phyloP scores from a whole-genome alignment of 1,140 invertebrate genomes.

The Sitophilus oryzae region DNA sequence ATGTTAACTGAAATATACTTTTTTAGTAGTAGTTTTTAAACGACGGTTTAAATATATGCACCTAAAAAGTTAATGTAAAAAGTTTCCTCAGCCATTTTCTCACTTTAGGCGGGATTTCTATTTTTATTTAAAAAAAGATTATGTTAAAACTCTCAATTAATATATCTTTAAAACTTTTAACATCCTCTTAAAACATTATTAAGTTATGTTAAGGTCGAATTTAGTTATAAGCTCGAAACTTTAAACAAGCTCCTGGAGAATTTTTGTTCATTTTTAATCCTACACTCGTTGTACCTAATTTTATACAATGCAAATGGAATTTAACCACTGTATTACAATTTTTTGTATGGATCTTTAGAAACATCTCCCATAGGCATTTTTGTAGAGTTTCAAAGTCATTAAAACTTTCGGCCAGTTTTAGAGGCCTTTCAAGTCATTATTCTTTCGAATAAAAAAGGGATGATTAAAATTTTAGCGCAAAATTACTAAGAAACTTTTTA shows the following conservation, averaged over 20 bases:
- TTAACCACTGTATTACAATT: background rate
- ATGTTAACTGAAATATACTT: too few species aligned
- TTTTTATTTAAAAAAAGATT: background rate
- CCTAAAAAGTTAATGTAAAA: too few species aligned
- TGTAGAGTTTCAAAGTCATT: background rate
- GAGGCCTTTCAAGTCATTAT: background rate
- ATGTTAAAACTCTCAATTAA: background rate
- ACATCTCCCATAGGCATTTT: background rate
- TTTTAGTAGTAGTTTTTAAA: too few species aligned
- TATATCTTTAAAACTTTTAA: background rate
- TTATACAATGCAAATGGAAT: constrained; percentile 5
- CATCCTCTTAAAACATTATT: background rate
- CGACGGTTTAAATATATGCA: constrained; percentile 21
- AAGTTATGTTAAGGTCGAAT: background rate
- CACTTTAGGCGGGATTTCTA: too few species aligned
- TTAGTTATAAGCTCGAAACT: constrained; percentile 1
- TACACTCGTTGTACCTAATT: constrained; percentile 3
- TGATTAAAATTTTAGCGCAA: background rate
- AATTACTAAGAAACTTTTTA: background rate
- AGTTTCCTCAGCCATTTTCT: too few species aligned
- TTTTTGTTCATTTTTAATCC: constrained; percentile 4
- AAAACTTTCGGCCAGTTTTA: background rate
- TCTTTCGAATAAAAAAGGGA: background rate
- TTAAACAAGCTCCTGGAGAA: background rate
- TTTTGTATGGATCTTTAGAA: background rate